Percentiles rank a stretch among this genome's conserved stretches.
Conservation (phyloP, 2,797 vertebrate species). For the Tarsius wallacei region DNA sequence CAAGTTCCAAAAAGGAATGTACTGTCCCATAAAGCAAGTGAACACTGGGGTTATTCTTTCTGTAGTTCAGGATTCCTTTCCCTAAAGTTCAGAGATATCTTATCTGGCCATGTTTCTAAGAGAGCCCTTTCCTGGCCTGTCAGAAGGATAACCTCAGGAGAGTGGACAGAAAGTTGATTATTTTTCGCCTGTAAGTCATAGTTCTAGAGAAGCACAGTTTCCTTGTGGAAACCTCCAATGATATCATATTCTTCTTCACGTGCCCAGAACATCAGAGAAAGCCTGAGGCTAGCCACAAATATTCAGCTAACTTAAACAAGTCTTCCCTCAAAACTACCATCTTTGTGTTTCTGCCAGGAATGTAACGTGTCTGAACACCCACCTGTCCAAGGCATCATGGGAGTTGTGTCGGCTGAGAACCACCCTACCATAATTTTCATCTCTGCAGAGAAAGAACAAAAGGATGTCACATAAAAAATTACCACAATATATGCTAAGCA, state of each 20-base stretch:
- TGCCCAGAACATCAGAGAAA: not conserved
- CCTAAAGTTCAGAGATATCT: not conserved
- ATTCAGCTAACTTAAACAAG: conserved; percentile 36
- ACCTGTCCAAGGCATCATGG: conserved; percentile 93
- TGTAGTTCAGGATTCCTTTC: not conserved
- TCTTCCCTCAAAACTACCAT: conserved; percentile 45
- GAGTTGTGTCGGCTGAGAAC: conserved; percentile 92
- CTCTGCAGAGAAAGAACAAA: conserved; percentile 90
- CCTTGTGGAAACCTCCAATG: not conserved
- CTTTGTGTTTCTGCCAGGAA: conserved; percentile 60
- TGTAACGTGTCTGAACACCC: conserved; percentile 75
- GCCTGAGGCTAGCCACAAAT: not conserved
- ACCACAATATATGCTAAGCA: conserved; percentile 58
- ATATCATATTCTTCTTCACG: not conserved
- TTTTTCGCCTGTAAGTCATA: not conserved
- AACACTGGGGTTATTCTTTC: not conserved
- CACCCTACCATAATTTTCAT: conserved; percentile 94
- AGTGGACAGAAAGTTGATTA: not conserved
- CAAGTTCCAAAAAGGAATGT: conserved; percentile 14
- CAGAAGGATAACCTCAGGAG: not conserved
- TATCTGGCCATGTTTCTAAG: not conserved
- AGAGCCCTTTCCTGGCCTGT: not conserved
- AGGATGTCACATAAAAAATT: conserved; percentile 66
- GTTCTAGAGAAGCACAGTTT: not conserved
- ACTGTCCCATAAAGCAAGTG: not conserved